Conservation (phyloP, 2,888 invertebrate genomes). For the Dynastes tityus region DNA sequence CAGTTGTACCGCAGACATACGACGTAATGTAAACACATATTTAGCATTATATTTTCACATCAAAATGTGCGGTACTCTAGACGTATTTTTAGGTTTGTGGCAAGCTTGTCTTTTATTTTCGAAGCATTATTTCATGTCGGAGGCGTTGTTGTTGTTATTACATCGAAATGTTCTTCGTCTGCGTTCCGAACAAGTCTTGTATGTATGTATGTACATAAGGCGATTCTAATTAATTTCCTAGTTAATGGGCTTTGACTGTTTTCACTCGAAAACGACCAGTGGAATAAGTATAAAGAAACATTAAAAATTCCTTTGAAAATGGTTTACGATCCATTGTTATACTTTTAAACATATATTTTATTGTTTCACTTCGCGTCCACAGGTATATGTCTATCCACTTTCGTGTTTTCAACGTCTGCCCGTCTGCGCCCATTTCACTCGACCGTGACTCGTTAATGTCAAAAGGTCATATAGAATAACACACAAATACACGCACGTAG, state of each 20-base stretch:
- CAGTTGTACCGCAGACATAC: too few species aligned
- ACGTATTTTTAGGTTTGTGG: too few species aligned
- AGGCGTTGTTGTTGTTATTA: background rate
- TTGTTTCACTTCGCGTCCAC: conserved; percentile 16
- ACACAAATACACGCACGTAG: conserved; percentile 13
- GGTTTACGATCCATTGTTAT: conserved; percentile 40
- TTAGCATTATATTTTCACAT: too few species aligned
- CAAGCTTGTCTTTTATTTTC: background rate
- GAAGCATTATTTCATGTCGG: background rate
- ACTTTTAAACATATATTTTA: conserved; percentile 34
- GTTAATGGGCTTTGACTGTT: conserved; percentile 36
- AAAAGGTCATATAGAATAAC: conserved; percentile 42
- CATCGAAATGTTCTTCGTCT: conserved; percentile 16
- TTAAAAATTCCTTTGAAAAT: conserved; percentile 38
- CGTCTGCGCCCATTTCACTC: conserved; percentile 36
- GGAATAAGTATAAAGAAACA: conserved; percentile 11
- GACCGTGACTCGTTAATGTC: conserved; percentile 44
- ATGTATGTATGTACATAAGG: background rate
- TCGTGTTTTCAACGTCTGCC: conserved; percentile 31
- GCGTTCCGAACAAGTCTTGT: background rate
- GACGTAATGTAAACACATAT: too few species aligned
- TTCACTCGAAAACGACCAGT: conserved; percentile 8
- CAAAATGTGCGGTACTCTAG: too few species aligned
- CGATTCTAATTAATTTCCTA: conserved; percentile 25
- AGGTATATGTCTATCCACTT: background rate